Evolutionary conservation across 2,888 invertebrate species (phyloP).

Genomic region (Limnephilus marmoratus): DNA sequence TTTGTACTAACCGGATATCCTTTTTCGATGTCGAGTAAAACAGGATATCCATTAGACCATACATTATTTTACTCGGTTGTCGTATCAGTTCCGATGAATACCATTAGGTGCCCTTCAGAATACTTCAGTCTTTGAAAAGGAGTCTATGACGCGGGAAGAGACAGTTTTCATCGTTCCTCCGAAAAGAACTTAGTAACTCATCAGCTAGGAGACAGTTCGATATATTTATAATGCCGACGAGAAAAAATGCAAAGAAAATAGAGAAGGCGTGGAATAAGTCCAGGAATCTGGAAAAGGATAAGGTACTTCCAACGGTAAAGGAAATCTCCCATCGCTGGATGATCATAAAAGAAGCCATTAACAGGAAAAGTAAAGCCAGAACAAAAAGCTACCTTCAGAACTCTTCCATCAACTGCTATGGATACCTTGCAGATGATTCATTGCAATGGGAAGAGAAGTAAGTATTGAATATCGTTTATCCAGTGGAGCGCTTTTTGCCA

Average conservation of each 20-base stretch:
- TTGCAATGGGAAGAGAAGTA: slow-evolving; percentile 73
- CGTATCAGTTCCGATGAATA: too few species aligned
- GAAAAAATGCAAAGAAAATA: slow-evolving; percentile 25
- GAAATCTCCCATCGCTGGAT: slow-evolving; percentile 34
- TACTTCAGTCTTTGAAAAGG: not conserved
- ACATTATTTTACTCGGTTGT: not conserved
- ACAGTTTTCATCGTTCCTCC: not conserved
- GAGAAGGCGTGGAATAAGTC: slow-evolving; percentile 41
- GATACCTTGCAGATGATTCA: slow-evolving; percentile 73
- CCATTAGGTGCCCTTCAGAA: not conserved
- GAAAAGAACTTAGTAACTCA: not conserved
- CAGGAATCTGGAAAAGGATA: not conserved
- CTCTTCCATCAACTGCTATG: slow-evolving; percentile 75
- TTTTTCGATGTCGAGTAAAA: not conserved
- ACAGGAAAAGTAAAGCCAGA: slow-evolving; percentile 70
- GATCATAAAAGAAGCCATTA: slow-evolving; percentile 20
- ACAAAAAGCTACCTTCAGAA: slow-evolving; percentile 74
- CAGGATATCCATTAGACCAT: not conserved
- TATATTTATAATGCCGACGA: not conserved
- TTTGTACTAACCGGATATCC: not conserved
- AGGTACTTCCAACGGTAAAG: slow-evolving; percentile 23
- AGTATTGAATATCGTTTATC: not conserved
- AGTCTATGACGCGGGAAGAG: not conserved
- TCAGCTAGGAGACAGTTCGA: not conserved
- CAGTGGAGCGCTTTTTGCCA: too few species aligned